Evolutionary conservation across 92 coral and sea anemone species (phyloP).

Genomic region (Umimayanthus kanabou): DNA sequence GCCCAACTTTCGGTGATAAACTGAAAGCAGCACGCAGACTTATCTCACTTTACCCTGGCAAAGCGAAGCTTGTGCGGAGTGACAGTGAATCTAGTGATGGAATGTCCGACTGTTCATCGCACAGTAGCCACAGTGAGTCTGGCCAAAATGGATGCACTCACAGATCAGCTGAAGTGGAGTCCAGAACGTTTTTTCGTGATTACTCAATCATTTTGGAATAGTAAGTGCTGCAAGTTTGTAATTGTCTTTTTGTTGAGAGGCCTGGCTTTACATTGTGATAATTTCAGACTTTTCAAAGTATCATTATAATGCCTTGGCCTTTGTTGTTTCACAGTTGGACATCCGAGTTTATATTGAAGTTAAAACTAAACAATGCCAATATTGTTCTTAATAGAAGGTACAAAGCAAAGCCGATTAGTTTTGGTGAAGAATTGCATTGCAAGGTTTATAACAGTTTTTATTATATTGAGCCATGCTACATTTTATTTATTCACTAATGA

Average conservation of each 20-base stretch:
- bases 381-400: no score
- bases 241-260: background rate
- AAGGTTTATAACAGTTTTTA: no score
- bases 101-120: slow-evolving; percentile 19
- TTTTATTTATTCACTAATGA: no score
- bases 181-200: slow-evolving; percentile 69
- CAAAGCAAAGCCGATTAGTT: no score
- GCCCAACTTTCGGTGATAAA: slow-evolving; percentile 71
- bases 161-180: slow-evolving; percentile 48
- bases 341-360: no score
- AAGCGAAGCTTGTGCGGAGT: slow-evolving; percentile 51
- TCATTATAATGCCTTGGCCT: no score
- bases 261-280: no score
- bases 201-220: slow-evolving; percentile 81
- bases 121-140: background rate
- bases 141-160: slow-evolving; percentile 41
- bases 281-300: no score
- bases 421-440: no score
- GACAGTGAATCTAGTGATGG: slow-evolving; percentile 53
- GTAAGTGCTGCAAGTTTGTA: slow-evolving; percentile 61
- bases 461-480: no score
- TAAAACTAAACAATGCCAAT: no score
- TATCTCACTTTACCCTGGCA: slow-evolving; percentile 61
- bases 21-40: slow-evolving; percentile 74
- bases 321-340: no score